Conservation (phyloP, 2,113 vertebrate genomes). For the Lontra canadensis region DNA sequence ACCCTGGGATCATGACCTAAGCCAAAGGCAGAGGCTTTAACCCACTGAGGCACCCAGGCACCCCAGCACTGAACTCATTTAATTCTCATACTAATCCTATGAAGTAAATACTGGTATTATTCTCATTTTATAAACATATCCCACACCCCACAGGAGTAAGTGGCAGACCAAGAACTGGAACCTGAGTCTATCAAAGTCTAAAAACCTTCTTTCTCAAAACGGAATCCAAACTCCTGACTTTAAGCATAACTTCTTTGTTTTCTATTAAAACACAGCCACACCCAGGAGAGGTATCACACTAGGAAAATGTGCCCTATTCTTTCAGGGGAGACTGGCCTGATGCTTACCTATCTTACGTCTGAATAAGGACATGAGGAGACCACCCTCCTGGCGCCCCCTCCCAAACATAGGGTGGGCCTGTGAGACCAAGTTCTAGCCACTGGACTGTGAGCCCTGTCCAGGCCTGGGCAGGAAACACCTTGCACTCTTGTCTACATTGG, state of each 20-base stretch:
- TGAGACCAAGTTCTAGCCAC: neutral
- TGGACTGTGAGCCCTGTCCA: neutral
- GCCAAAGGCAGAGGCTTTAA: too few species aligned
- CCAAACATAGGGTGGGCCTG: neutral
- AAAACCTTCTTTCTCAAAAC: neutral
- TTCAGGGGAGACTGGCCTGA: rapidly evolving
- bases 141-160: neutral
- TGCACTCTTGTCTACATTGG: neutral
- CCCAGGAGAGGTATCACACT: neutral
- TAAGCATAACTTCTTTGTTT: neutral
- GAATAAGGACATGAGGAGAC: neutral
- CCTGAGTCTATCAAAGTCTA: neutral
- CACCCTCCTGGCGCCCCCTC: rapidly evolving
- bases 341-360: neutral
- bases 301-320: neutral
- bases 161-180: neutral
- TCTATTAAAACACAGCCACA: neutral
- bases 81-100: neutral
- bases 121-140: neutral
- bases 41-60: too few species aligned
- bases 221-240: neutral
- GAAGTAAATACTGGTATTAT: neutral
- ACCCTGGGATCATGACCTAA: too few species aligned
- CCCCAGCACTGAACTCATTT: neutral
- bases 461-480: neutral